Evolutionary conservation across 2,888 invertebrate species (phyloP), one percentile per base, ranked within the genome.

Genomic region (Caenorhabditis becei): DNA sequence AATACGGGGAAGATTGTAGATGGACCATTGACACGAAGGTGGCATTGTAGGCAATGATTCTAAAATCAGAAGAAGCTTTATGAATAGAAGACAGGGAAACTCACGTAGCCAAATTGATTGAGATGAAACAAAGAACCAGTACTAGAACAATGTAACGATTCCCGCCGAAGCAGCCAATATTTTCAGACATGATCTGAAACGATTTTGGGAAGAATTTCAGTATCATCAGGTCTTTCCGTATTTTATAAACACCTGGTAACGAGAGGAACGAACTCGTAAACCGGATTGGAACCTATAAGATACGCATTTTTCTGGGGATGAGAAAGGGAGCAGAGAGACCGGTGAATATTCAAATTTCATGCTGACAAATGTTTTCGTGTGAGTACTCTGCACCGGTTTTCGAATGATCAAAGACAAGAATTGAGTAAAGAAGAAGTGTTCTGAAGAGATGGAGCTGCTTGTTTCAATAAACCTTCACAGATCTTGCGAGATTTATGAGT

Each of bases 11-110:
- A 1, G 84, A 74, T 11, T 69, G 59, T 23, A 83, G 67, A 75
- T 87, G 81, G 62, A 84, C 83, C 83, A 87, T 86, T 1, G 84
- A 83, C n/a, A 84, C 83, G 74, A 83, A 85, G 8, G 82, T 77
- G 1, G 87, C 85, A 54, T 87, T 85, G 75, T 86, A 87, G 53
- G 80, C 74, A 37, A 86, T 86, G 1, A 83, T 81, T 63, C 87
- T 87, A 65, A 59, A 83, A 10, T 47, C 2, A 41, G 41, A 47
- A 47, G 18, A 20, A n/a, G 18, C 18, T 5, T 5, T 20, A 18
- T 18, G 18, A 47, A 47, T 18, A 5, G 20, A n/a, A 10, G 7
- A 2, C 4, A 28, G 8, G 11, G 20, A 37, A 62, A 65, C 80
- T 63, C 18, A 80, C 80, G 69, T 59, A 8, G 74, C 74, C 20